Base-by-base conservation (phyloP, 2,888 invertebrate genomes). In the Camptogramma bilineatum region DNA sequence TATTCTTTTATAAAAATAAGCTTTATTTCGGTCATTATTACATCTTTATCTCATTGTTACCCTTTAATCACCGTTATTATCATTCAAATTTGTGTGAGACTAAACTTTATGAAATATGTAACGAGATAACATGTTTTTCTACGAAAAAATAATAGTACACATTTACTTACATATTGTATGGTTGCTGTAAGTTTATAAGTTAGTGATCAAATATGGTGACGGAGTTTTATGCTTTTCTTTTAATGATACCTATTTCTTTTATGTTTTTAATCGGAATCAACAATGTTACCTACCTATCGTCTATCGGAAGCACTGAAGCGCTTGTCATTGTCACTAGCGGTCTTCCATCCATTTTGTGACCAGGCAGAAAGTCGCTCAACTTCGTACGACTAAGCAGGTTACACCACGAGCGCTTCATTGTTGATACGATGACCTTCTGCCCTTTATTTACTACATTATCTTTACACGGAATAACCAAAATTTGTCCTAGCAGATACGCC, bases 401-500 rank as follows among this genome's bases (percentile, higher is more conserved):
- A 3, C 21, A 4, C 21, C 21, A 21, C 21, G 21, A 21, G 21
- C 21, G 21, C 21, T 28, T 28, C 28, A 28, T 2, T 28, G 28
- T n/a, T 28, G 28, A 28, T 28, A 28, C 4, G 28, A 28, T 28
- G 28, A 65, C 67, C 69, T 69, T 69, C 67, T 57, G 62, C 42
- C 63, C 63, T 57, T 60, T 52, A 46, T 54, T 66, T 69, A 47
- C 59, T 63, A 48, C 46, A 52, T 42, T 68, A 63, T 62, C 44
- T 52, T 52, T 24, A 58, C 59, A 50, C 47, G 63, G 62, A 69
- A n/a, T 52, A 69, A 66, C 64, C 66, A 61, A 66, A 69, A 71
- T 62, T 60, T 62, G 68, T 66, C 69, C 64, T 66, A 62, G 61
- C 24, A 60, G 67, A 71, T 71, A 69, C 66, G 68, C 68, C 66